Evolutionary conservation across 2,797 vertebrate genomes (phyloP).

Genomic region (Coluber constrictor): DNA sequence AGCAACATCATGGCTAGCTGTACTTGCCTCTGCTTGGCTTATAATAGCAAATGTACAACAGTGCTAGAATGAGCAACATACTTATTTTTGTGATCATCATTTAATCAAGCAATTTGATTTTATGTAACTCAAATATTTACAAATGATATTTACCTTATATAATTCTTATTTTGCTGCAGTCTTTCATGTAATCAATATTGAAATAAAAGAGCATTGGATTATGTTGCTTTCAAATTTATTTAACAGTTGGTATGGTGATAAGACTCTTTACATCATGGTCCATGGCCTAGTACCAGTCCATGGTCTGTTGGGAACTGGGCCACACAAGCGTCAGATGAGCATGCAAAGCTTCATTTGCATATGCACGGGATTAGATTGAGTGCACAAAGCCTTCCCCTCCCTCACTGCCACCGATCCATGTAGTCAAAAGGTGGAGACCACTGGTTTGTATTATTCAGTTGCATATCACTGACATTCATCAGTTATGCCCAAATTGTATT

Average conservation of each 20-base stretch:
- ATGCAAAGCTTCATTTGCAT: not conserved
- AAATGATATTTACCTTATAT: not conserved
- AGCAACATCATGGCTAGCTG: not conserved
- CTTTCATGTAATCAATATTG: not conserved
- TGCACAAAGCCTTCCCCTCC: not conserved
- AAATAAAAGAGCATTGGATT: not conserved
- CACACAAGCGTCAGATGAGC: rapidly evolving
- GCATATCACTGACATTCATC: too few relatives aligned
- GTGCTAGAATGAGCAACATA: not conserved
- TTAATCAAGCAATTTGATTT: not conserved
- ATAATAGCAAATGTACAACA: not conserved
- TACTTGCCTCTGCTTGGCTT: not conserved
- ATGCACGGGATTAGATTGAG: not conserved
- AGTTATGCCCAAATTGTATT: too few relatives aligned
- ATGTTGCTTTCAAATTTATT: not conserved
- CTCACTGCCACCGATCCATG: rapidly evolving
- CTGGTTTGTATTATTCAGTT: too few relatives aligned
- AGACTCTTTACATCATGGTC: not conserved
- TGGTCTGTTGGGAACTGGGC: not conserved
- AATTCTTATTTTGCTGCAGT: not conserved
- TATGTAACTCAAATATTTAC: not conserved
- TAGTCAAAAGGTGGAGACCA: too few relatives aligned
- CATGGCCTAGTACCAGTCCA: rapidly evolving
- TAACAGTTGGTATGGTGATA: not conserved
- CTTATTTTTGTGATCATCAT: not conserved